phyloP scores from a whole-genome alignment of 2,113 vertebrate species.

The Pogona vitticeps region DNA sequence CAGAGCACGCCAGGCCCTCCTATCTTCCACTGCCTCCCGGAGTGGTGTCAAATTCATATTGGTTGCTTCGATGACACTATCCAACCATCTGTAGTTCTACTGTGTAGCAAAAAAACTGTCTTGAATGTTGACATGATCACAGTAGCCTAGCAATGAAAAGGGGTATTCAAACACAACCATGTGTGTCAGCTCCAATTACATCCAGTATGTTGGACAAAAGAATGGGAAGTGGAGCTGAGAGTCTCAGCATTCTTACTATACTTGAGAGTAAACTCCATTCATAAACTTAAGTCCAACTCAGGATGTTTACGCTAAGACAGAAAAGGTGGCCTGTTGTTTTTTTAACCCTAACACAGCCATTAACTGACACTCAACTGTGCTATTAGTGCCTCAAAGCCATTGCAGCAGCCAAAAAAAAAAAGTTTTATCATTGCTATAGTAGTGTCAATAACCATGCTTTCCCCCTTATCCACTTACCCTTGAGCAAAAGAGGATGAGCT shows the following conservation, averaged over 20 bases:
- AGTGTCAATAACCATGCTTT: neutral
- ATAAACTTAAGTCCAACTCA: neutral
- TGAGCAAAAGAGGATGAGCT: neutral
- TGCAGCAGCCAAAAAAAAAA: neutral
- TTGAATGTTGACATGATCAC: conserved; percentile 54
- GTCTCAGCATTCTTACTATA: neutral
- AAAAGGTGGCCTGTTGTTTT: conserved; percentile 38
- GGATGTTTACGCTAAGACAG: no score
- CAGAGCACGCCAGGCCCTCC: no score
- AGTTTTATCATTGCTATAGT: neutral
- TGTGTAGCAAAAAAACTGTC: no score
- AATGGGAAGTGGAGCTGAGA: conserved; percentile 1
- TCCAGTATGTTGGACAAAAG: conserved; percentile 18
- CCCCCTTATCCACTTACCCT: neutral
- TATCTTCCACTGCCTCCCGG: no score
- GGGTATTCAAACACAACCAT: conserved; percentile 54
- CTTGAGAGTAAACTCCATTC: neutral
- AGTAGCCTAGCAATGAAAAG: conserved; percentile 46
- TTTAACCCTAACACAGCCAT: conserved; percentile 5
- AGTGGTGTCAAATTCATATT: no score
- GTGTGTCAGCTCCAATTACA: conserved; percentile 55
- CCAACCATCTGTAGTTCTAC: no score
- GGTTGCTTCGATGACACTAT: no score
- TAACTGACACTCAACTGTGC: neutral
- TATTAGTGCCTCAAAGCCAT: neutral